Evolutionary conservation across 1,140 invertebrate genomes (phyloP), one percentile per base, ranked within the genome.

Genomic region (Frieseomelitta varia): DNA sequence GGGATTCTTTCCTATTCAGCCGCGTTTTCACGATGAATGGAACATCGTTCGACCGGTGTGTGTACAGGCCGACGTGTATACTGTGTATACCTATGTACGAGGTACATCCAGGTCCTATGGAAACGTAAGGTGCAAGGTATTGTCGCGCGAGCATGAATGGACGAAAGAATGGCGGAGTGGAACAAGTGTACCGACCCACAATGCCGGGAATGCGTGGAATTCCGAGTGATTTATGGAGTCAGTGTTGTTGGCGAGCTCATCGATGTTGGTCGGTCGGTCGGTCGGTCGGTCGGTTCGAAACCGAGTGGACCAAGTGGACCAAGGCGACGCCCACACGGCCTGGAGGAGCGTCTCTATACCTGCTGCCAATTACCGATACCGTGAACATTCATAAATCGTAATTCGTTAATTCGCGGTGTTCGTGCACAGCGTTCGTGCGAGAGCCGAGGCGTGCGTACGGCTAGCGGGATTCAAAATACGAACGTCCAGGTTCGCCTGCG

Each of bases 131-230:
- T 94, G 93, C 90, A 92, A 72, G 78, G 87, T 84, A 92, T 94
- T 94, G 93, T 94, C 89, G 90, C 85, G 79, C 47, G n/a, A 80
- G 85, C 87, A 90, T 93, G 93, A 93, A 93, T 93, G 93, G 90
- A 88, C 85, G 85, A 79, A 89, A 88, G 91, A 90, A 90, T 90
- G 88, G 86, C 69, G 24, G 85, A 47, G 61, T 77, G 86, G 88
- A 93, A 93, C 93, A 94, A 94, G 93, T 94, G 93, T 92, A 93
- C 88, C 77, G 89, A 77, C 80, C 87, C 72, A 93, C 89, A 92
- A 93, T 92, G 86, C 81, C 65, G 76, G 71, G 90, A 93, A 93
- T 92, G 90, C 84, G 71, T 79, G 73, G 91, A 92, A 93, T 93
- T 75, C 77, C 34, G 53, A 78, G 87, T 93, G 92, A 94, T 93